phyloP scores from a whole-genome alignment of 2,797 vertebrate genomes.

The Nyctalus aviator region DNA sequence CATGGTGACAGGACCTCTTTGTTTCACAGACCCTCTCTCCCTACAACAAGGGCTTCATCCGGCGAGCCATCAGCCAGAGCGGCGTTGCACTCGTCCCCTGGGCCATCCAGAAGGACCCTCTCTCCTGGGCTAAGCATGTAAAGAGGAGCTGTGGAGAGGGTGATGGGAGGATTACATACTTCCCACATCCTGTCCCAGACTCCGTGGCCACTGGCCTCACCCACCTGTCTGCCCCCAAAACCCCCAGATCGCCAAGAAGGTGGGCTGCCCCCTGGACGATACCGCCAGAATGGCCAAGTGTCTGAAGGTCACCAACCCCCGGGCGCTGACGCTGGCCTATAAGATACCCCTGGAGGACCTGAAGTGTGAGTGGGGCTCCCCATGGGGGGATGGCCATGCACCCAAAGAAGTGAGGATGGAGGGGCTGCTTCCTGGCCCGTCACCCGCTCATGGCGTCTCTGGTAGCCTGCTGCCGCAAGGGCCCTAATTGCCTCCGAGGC shows the following conservation, averaged over 20 bases:
- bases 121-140: constrained; percentile 90
- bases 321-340: constrained; percentile 90
- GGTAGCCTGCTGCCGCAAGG: not conserved
- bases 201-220: accelerated
- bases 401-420: not conserved
- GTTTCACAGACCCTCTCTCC: constrained; percentile 91
- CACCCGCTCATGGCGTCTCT: too few relatives aligned
- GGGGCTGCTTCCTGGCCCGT: not conserved
- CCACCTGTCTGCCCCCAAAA: too few relatives aligned
- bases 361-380: constrained; percentile 78
- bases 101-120: constrained; percentile 92
- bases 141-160: not conserved
- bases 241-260: constrained; percentile 88
- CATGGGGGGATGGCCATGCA: accelerated
- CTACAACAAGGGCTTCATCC: constrained; percentile 94
- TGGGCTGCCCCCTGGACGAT: constrained; percentile 90
- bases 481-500: too few relatives aligned
- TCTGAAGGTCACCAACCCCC: constrained; percentile 89
- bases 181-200: not conserved
- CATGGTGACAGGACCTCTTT: not conserved
- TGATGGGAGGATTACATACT: too few relatives aligned
- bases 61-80: constrained; percentile 95
- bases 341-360: constrained; percentile 78
- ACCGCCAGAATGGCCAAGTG: constrained; percentile 88
- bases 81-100: constrained; percentile 91